These are phyloP conservation scores for Ochropleura plecta DNA, from an alignment of 2,888 invertebrate genomes.

Conservation along the genomic window DNA sequence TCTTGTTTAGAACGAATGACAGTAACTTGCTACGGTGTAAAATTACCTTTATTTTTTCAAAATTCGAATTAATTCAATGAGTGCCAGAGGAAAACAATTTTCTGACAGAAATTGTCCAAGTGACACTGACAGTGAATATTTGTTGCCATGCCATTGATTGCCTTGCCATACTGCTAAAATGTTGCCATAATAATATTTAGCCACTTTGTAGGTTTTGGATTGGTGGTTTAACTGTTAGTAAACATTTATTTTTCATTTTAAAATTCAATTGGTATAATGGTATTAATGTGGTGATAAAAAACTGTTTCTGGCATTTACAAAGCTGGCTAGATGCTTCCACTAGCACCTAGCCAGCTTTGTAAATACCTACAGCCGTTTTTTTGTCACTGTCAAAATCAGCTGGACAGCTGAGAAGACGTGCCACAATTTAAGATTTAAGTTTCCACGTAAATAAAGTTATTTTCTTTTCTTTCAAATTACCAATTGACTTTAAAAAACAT, in stretches of 20 bases:
- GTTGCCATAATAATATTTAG: neutral
- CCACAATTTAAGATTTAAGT: constrained; percentile 7
- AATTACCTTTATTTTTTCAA: constrained; percentile 56
- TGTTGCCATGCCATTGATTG: neutral
- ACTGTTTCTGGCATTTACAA: neutral
- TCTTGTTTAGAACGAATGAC: constrained; percentile 25
- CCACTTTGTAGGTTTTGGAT: neutral
- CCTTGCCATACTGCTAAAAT: neutral
- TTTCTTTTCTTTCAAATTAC: neutral
- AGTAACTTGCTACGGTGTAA: neutral
- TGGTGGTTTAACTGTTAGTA: neutral
- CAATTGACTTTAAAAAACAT: constrained; percentile 74
- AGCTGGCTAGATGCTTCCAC: too few relatives aligned
- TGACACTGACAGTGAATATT: constrained; percentile 5
- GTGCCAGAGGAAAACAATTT: constrained; percentile 31
- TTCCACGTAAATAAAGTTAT: constrained; percentile 40
- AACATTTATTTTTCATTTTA: neutral
- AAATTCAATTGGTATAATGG: neutral
- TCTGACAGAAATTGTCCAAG: constrained; percentile 26
- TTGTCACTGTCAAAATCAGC: constrained; percentile 50
- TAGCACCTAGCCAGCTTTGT: neutral
- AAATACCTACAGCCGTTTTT: neutral
- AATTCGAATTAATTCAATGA: constrained; percentile 38
- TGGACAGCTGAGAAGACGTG: constrained; percentile 5
- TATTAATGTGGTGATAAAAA: neutral